Conservation (phyloP, 2,888 invertebrate species). For the Ceraclea dissimilis region DNA sequence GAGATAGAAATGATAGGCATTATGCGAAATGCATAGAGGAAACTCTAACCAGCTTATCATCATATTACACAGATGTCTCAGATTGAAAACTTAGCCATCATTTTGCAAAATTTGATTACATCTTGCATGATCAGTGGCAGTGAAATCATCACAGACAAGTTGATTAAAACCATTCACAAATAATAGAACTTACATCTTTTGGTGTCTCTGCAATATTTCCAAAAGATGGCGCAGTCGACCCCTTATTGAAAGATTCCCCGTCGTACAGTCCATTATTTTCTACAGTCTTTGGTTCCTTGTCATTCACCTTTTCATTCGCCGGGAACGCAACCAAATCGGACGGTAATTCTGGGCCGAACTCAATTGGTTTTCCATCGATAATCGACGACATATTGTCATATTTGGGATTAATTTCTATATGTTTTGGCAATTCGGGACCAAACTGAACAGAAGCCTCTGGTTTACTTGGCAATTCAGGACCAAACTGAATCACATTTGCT, state of each 20-base stretch:
- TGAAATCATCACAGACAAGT: constrained; percentile 21
- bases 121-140: not conserved
- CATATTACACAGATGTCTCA: constrained; percentile 31
- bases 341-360: no score
- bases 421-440: constrained; percentile 7
- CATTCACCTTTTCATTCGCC: no score
- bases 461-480: constrained; percentile 11
- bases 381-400: no score
- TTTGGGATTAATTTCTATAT: not conserved
- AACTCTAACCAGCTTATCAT: constrained; percentile 24
- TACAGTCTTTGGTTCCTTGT: no score
- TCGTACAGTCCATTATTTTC: no score
- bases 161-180: no score
- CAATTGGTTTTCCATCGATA: no score
- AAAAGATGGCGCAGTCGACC: no score
- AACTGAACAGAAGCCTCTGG: not conserved
- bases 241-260: no score
- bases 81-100: constrained; percentile 50
- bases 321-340: no score
- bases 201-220: no score
- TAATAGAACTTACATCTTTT: no score
- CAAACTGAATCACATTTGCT: not conserved
- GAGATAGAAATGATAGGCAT: not conserved
- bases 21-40: constrained; percentile 1
- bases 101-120: not conserved